These are phyloP conservation scores for Craterocephalus amniculus DNA, from an alignment of 2,797 vertebrate species.

Conservation along the genomic window DNA sequence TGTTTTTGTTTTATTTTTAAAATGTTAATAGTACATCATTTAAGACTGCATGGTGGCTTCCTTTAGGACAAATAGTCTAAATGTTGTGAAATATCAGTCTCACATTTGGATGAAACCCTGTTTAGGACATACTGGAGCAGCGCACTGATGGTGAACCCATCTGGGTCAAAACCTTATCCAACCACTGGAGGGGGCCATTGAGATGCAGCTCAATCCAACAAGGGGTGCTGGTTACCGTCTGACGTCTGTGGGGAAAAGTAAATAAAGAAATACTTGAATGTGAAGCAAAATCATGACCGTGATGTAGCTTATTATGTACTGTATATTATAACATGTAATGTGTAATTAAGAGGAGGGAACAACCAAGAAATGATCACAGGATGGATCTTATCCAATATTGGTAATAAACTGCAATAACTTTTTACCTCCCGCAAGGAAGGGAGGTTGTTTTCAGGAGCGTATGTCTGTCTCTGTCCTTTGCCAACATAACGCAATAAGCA, in stretches of 20 bases:
- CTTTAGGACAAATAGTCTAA: constrained; percentile 42
- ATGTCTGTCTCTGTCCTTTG: too few relatives aligned
- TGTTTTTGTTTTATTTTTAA: constrained; percentile 23
- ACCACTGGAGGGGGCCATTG: constrained; percentile 97
- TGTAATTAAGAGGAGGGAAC: neutral
- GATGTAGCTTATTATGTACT: neutral
- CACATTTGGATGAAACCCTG: constrained; percentile 42
- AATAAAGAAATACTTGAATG: neutral
- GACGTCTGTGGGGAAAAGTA: constrained; percentile 85
- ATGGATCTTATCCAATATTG: neutral
- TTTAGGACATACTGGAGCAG: constrained; percentile 98
- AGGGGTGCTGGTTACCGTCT: constrained; percentile 98
- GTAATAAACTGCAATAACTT: neutral
- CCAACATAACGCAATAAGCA: too few relatives aligned
- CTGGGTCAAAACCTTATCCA: constrained; percentile 99
- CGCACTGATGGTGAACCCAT: constrained; percentile 99
- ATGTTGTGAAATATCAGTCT: constrained; percentile 55
- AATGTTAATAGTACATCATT: constrained; percentile 43
- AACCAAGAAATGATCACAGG: neutral
- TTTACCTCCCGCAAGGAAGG: too few relatives aligned
- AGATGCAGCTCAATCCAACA: constrained; percentile 99
- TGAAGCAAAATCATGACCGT: neutral
- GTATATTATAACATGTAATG: neutral
- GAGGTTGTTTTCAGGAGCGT: too few relatives aligned
- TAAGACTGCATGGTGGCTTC: constrained; percentile 53